Evolutionary conservation across 2,797 vertebrate species (phyloP), one percentile per base, ranked within the genome.

Genomic region (Channa striata): DNA sequence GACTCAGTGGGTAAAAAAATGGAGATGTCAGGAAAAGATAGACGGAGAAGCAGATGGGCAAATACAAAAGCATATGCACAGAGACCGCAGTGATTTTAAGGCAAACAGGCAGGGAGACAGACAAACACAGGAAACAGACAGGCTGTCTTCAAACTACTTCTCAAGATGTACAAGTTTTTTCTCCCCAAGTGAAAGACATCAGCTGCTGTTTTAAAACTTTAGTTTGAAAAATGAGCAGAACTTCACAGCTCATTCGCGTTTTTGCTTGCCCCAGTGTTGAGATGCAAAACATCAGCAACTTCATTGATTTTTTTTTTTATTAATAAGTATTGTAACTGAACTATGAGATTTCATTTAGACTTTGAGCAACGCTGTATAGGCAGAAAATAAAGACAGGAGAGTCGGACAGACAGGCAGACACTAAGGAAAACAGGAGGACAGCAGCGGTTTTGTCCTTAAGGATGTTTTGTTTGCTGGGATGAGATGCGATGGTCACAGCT

Each of bases 401-500:
- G 60, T 73, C 43, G 1, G 37, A 52, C 36, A 58, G 64, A 44
- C 23, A 23, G 40, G 42, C 54, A 20, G 56, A 50, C 60, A 50
- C 53, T 40, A 40, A 70, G 68, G 40, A 47, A 62, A 52, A 57
- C 56, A 57, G 47, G 64, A 54, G 49, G 43, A 53, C 62, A 10
- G 70, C 53, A 59, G 68, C 48, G 47, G 37, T 16, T 77, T 66
- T 70, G 75, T 80, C 82, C 80, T 86, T 75, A 63, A 83, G 71
- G 87, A 65, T 48, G 77, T 91, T 84, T 60, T 68, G 64, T 71
- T 83, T 90, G 80, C 80, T 78, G 67, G 78, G 78, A 82, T 69
- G 77, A 73, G 71, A 81, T 79, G 80, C 12, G 73, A 83, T 82
- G 81, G 87, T 83, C 80, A 75, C 73, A 68, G 77, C 75, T 82